phyloP scores from a whole-genome alignment of 1,140 invertebrate genomes.

The Bombyx mandarina region DNA sequence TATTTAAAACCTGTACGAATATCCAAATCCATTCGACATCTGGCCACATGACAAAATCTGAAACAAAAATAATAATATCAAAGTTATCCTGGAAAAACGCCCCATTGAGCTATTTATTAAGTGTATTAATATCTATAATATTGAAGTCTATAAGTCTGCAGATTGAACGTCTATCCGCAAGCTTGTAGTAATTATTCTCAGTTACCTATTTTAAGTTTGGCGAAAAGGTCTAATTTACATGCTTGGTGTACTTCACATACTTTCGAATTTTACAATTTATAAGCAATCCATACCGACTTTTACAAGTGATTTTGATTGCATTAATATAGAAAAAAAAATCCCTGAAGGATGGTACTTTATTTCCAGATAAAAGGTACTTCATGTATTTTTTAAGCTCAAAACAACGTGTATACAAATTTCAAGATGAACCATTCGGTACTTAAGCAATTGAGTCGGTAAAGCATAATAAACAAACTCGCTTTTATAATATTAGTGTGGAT shows the following conservation, averaged over 20 bases:
- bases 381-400: background rate
- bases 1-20: conserved; percentile 71
- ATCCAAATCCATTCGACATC: conserved; percentile 47
- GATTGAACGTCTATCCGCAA: no score
- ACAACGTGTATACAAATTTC: background rate
- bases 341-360: no score
- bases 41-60: conserved; percentile 35
- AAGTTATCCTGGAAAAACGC: background rate
- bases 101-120: background rate
- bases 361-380: no score
- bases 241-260: no score
- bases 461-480: background rate
- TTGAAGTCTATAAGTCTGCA: no score
- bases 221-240: no score
- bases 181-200: no score
- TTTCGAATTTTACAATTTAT: no score
- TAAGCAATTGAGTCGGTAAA: background rate
- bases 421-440: background rate
- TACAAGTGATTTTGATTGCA: no score
- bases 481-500: background rate
- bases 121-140: background rate
- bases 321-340: no score
- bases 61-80: conserved; percentile 15
- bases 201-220: no score
- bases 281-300: no score